A percentile compares a stretch with the other conserved stretches of the same genome.
These are phyloP conservation scores for Dendrolimus pini DNA, from an alignment of 2,888 invertebrate species.

Conservation along the genomic window DNA sequence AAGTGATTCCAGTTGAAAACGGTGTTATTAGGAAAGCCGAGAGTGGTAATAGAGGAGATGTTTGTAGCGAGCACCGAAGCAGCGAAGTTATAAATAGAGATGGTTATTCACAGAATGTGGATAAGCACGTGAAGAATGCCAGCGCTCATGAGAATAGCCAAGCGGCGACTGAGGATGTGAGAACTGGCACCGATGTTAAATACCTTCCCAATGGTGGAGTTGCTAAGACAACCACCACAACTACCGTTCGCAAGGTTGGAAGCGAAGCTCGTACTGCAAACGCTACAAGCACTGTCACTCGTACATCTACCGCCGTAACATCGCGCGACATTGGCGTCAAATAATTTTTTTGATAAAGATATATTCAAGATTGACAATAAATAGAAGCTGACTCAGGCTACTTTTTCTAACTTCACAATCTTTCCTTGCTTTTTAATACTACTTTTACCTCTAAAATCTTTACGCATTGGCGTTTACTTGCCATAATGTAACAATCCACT, in stretches of 20 bases:
- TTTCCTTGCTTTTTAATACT: slow-evolving; percentile 6
- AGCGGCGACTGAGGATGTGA: slow-evolving; percentile 50
- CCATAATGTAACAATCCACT: no score
- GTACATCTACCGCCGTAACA: slow-evolving; percentile 55
- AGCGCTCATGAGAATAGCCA: slow-evolving; percentile 52
- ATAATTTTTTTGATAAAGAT: slow-evolving; percentile 21
- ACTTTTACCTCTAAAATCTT: background rate
- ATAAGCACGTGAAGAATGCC: slow-evolving; percentile 43
- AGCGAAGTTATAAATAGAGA: slow-evolving; percentile 43
- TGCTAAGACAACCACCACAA: slow-evolving; percentile 60
- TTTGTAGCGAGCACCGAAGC: slow-evolving; percentile 38
- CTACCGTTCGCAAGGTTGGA: slow-evolving; percentile 55
- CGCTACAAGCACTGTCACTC: slow-evolving; percentile 44
- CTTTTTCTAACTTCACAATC: slow-evolving; percentile 9
- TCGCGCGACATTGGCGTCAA: slow-evolving; percentile 64
- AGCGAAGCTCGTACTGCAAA: slow-evolving; percentile 56
- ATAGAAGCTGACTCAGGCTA: background rate
- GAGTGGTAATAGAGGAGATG: slow-evolving; percentile 46
- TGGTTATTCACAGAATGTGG: slow-evolving; percentile 50
- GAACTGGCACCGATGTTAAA: slow-evolving; percentile 53
- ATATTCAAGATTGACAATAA: background rate
- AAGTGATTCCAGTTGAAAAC: slow-evolving; percentile 54
- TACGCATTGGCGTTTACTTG: background rate
- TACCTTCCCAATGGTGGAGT: slow-evolving; percentile 57
- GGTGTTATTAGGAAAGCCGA: slow-evolving; percentile 44